These are phyloP conservation scores for Babylonia areolata DNA, from an alignment of 1,140 invertebrate species.

Conservation along the genomic window DNA sequence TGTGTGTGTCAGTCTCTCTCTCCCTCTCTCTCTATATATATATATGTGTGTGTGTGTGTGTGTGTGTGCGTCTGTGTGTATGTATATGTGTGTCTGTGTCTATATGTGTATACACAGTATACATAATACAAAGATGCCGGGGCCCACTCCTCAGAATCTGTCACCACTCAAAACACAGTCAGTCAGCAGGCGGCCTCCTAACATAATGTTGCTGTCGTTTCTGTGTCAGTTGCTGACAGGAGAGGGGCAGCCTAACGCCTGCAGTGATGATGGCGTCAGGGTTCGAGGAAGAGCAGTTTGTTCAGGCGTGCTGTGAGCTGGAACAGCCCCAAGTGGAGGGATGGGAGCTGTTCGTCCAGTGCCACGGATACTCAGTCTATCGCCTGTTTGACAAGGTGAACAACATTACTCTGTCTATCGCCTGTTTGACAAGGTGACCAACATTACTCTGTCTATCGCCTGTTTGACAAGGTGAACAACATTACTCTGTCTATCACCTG, in stretches of 20 bases:
- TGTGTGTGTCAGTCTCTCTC: too few species aligned
- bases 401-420: not conserved
- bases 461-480: not conserved
- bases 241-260: not conserved
- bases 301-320: slow-evolving; percentile 56
- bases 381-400: slow-evolving; percentile 67
- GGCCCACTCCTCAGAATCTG: too few species aligned
- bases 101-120: too few species aligned
- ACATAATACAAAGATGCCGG: too few species aligned
- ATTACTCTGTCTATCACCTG: slow-evolving; percentile 41
- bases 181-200: too few species aligned
- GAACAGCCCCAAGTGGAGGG: slow-evolving; percentile 64
- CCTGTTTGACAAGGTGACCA: not conserved
- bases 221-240: not conserved
- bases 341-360: slow-evolving; percentile 60
- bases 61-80: too few species aligned
- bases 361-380: slow-evolving; percentile 56
- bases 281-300: slow-evolving; percentile 61
- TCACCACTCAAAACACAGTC: too few species aligned
- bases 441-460: not conserved
- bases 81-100: too few species aligned
- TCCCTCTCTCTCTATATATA: too few species aligned
- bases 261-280: not conserved
- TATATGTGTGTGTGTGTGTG: too few species aligned
- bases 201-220: too few species aligned